These are phyloP conservation scores for Oxyura jamaicensis DNA, from an alignment of 2,113 vertebrate species.

Conservation along the genomic window DNA sequence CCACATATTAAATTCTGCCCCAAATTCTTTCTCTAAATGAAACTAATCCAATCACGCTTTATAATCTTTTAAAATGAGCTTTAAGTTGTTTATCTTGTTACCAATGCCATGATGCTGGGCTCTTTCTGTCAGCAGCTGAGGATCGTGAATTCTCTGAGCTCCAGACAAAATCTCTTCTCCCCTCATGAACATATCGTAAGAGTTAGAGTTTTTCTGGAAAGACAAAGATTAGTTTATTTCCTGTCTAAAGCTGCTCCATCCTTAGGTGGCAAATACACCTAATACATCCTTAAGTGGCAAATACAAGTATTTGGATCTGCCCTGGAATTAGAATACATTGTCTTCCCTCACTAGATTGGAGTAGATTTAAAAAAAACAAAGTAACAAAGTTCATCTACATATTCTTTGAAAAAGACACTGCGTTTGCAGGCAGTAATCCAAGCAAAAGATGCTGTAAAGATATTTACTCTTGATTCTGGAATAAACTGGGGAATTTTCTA, in stretches of 20 bases:
- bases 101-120: slow-evolving; percentile 92
- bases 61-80: not conserved
- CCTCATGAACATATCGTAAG: slow-evolving; percentile 99
- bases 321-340: not conserved
- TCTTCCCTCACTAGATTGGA: not conserved
- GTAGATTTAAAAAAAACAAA: not conserved
- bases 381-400: not conserved
- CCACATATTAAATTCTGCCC: not conserved
- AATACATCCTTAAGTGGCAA: not conserved
- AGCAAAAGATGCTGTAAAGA: not conserved
- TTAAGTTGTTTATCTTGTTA: slow-evolving; percentile 60
- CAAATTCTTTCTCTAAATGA: not conserved
- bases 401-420: not conserved
- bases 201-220: slow-evolving; percentile 95
- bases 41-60: not conserved
- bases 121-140: slow-evolving; percentile 92
- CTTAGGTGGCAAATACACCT: not conserved
- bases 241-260: not conserved
- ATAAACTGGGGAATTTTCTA: not conserved
- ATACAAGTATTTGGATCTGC: not conserved
- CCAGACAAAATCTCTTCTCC: slow-evolving; percentile 98
- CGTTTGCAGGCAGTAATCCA: not conserved
- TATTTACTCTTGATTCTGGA: not conserved
- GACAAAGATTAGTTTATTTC: slow-evolving; percentile 17
- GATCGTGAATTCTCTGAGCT: slow-evolving; percentile 95